These are phyloP conservation scores for Clanis bilineata DNA, from an alignment of 2,888 invertebrate species.

Conservation along the genomic window DNA sequence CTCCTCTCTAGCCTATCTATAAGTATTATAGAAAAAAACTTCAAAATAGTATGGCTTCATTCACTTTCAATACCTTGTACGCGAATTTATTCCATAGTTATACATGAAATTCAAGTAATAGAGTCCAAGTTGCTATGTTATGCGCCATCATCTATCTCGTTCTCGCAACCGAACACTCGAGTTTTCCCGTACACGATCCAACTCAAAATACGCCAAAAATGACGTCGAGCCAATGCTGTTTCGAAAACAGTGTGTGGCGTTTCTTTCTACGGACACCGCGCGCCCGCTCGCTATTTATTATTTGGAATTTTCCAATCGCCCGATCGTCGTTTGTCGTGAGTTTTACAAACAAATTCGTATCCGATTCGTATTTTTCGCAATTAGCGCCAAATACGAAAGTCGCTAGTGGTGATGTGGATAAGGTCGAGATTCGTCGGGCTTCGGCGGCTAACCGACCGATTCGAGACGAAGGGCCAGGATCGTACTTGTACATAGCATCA, in stretches of 20 bases:
- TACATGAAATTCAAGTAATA: conserved; percentile 56
- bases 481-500: conserved; percentile 29
- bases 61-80: conserved; percentile 54
- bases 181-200: conserved; percentile 79
- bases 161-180: conserved; percentile 77
- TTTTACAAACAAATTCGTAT: conserved; percentile 77
- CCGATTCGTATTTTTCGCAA: conserved; percentile 77
- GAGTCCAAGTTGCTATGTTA: conserved; percentile 63
- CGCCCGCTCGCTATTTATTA: conserved; percentile 66
- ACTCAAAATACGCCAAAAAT: conserved; percentile 83
- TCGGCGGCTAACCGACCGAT: conserved; percentile 53
- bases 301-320: conserved; percentile 86
- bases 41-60: conserved; percentile 78
- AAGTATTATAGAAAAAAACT: conserved; percentile 73
- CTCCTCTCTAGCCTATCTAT: conserved; percentile 64
- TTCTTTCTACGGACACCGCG: conserved; percentile 70
- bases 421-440: conserved; percentile 55
- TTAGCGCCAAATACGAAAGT: conserved; percentile 76
- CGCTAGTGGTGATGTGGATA: conserved; percentile 59
- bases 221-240: conserved; percentile 77
- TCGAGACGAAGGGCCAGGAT: conserved; percentile 39
- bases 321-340: conserved; percentile 73
- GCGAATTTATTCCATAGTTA: conserved; percentile 55
- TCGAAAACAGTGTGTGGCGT: conserved; percentile 80
- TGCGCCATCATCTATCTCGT: conserved; percentile 51